These are phyloP conservation scores for Poecile montanus DNA, from an alignment of 2,797 vertebrate species.

Conservation along the genomic window DNA sequence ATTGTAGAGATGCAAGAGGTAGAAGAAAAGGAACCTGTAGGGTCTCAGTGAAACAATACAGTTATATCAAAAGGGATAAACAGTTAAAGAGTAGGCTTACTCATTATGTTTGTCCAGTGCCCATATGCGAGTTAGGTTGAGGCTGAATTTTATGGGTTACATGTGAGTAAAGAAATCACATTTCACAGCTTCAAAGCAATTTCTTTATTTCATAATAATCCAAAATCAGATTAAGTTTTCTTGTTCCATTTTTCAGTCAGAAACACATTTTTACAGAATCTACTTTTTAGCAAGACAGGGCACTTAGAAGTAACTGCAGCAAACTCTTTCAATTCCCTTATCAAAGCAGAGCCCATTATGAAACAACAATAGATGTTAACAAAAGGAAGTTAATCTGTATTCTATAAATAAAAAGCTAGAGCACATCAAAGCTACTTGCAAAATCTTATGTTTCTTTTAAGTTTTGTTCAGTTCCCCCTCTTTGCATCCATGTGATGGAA, in stretches of 20 bases:
- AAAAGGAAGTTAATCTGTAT: constrained; percentile 59
- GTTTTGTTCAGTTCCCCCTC: constrained; percentile 6
- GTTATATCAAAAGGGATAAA: background rate
- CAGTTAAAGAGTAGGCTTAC: background rate
- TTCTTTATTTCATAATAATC: constrained; percentile 16
- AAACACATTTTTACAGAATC: background rate
- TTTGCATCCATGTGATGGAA: background rate
- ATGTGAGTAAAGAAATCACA: background rate
- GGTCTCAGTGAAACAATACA: background rate
- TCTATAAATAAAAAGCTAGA: constrained; percentile 59
- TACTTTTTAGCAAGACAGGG: background rate
- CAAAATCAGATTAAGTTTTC: constrained; percentile 32
- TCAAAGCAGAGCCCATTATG: constrained; percentile 43
- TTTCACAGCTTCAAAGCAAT: constrained; percentile 5
- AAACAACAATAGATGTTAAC: constrained; percentile 55
- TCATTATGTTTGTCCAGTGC: background rate
- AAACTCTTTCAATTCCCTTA: constrained; percentile 56
- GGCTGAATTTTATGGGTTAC: constrained; percentile 1
- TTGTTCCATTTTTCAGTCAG: constrained; percentile 23
- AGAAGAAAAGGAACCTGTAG: background rate
- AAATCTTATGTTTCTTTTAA: constrained; percentile 30
- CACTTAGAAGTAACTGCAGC: constrained; percentile 2
- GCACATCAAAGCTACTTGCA: constrained; percentile 49
- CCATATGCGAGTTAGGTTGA: background rate
- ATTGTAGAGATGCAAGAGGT: background rate